These are phyloP conservation scores for Pampus argenteus DNA, from an alignment of 2,797 vertebrate species.

Conservation along the genomic window DNA sequence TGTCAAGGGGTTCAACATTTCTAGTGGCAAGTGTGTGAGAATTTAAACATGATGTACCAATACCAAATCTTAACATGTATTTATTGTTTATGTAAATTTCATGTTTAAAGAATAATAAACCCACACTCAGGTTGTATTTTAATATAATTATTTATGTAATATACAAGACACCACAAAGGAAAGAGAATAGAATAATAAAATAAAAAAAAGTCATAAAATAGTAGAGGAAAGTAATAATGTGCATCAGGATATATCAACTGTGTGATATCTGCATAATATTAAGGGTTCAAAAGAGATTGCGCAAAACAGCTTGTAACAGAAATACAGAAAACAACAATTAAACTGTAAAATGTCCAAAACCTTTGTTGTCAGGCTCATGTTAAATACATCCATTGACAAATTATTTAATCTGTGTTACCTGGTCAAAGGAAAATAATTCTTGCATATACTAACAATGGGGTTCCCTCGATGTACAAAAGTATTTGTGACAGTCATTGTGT, in stretches of 20 bases:
- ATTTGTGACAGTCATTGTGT: neutral
- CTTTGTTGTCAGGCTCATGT: neutral
- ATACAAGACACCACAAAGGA: conserved; percentile 28
- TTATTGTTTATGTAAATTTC: neutral
- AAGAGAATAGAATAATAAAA: conserved; percentile 8
- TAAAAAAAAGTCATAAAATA: conserved; percentile 12
- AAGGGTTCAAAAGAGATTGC: neutral
- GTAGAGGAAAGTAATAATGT: neutral
- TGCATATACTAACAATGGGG: neutral
- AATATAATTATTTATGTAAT: conserved; percentile 42
- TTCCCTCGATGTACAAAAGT: neutral
- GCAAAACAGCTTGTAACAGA: neutral
- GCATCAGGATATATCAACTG: neutral
- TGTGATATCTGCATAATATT: conserved; percentile 6
- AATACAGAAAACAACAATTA: conserved; percentile 8
- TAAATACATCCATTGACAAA: neutral
- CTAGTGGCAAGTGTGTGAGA: neutral
- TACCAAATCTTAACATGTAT: neutral
- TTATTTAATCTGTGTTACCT: neutral
- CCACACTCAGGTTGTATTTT: conserved; percentile 11
- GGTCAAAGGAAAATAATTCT: neutral
- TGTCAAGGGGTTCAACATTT: neutral
- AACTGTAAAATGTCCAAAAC: neutral
- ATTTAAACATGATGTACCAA: neutral
- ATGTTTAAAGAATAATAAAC: conserved; percentile 21